A percentile compares a stretch with the other conserved stretches of the same genome.
phyloP scores from a whole-genome alignment of 2,113 vertebrate genomes.

The Neotragus moschatus region DNA sequence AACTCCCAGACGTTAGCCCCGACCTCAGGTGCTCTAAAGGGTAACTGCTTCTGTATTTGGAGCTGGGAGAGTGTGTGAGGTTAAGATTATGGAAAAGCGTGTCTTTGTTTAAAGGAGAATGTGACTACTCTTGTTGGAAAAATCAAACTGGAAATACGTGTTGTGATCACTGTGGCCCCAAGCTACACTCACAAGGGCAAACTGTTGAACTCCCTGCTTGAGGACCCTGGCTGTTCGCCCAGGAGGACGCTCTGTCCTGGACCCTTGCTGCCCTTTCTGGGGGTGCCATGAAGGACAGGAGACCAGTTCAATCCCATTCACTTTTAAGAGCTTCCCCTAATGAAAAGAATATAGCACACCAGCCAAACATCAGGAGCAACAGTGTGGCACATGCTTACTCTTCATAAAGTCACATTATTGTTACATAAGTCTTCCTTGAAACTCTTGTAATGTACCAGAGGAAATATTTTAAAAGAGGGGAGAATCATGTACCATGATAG shows the following conservation, averaged over 20 bases:
- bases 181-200: background rate
- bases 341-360: background rate
- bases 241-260: background rate
- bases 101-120: background rate
- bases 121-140: background rate
- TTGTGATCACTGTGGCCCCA: background rate
- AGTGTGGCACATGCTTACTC: background rate
- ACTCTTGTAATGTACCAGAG: background rate
- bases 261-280: background rate
- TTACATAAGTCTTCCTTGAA: background rate
- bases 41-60: background rate
- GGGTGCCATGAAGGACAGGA: background rate
- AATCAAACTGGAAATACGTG: background rate
- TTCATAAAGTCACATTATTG: background rate
- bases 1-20: fast-evolving
- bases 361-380: background rate
- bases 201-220: background rate
- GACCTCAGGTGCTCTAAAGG: background rate
- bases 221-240: background rate
- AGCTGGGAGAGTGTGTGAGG: background rate
- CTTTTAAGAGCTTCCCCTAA: background rate
- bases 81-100: background rate
- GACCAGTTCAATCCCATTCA: background rate
- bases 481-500: background rate
- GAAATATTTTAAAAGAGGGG: background rate